Evolutionary conservation across 1,140 invertebrate species (phyloP).

Genomic region (Agraylea sexmaculata): DNA sequence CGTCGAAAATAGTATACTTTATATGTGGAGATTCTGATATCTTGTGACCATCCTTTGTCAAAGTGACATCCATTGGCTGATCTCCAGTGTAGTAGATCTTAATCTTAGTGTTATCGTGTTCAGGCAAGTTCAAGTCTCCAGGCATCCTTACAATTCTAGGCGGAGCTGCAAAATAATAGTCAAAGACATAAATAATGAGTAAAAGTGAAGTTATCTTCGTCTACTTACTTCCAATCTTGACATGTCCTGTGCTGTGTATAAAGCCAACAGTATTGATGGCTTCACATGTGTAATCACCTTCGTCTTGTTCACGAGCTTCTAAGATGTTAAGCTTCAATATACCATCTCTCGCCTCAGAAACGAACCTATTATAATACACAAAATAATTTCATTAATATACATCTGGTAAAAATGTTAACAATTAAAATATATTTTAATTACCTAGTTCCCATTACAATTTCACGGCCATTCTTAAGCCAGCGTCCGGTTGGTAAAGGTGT

Average conservation of each 20-base stretch:
- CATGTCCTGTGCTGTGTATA: constrained; percentile 69
- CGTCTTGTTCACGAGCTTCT: constrained; percentile 84
- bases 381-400: not conserved
- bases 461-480: constrained; percentile 89
- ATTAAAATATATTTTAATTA: constrained; percentile 12
- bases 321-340: constrained; percentile 77
- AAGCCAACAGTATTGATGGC: constrained; percentile 85
- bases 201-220: not conserved
- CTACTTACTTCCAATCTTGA: constrained; percentile 79
- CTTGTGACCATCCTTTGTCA: constrained; percentile 71
- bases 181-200: not conserved
- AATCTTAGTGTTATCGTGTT: constrained; percentile 90
- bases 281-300: constrained; percentile 94
- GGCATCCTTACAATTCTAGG: constrained; percentile 91
- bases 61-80: constrained; percentile 75
- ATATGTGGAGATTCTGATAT: constrained; percentile 67
- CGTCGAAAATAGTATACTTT: constrained; percentile 91
- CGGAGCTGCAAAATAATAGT: constrained; percentile 48
- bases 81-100: constrained; percentile 89
- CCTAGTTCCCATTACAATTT: constrained; percentile 52
- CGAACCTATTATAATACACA: constrained; percentile 41
- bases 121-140: constrained; percentile 75
- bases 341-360: constrained; percentile 62
- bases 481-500: constrained; percentile 80
- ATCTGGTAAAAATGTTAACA: not conserved